Evolutionary conservation across 2,797 vertebrate genomes (phyloP).

Genomic region (Avahi laniger): DNA sequence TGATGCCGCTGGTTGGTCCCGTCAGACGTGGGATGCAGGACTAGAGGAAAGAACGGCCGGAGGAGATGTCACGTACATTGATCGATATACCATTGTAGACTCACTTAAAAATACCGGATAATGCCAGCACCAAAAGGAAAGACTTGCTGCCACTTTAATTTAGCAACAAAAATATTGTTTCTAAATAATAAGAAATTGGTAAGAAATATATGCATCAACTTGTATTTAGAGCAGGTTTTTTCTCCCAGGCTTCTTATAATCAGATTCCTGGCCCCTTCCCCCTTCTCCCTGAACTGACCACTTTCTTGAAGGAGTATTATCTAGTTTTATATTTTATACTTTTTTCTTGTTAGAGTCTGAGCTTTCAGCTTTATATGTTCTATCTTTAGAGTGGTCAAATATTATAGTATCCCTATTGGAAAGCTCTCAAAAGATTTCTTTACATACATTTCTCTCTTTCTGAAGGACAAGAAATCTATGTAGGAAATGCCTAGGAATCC

Average conservation of each 20-base stretch:
- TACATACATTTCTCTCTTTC: neutral
- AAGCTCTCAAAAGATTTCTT: neutral
- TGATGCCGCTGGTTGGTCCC: neutral
- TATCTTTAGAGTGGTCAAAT: neutral
- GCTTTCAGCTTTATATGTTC: neutral
- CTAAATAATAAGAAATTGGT: neutral
- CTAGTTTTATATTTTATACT: neutral
- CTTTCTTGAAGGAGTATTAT: neutral
- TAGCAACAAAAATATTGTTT: conserved; percentile 4
- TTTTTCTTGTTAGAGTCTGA: conserved; percentile 11
- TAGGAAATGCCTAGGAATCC: neutral
- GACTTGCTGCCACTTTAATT: neutral
- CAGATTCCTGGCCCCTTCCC: neutral
- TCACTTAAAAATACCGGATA: neutral
- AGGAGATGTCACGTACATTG: neutral
- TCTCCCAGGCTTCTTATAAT: neutral
- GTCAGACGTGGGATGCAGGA: neutral
- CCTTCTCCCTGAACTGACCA: neutral
- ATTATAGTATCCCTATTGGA: neutral
- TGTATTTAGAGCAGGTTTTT: neutral
- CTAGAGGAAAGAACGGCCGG: neutral
- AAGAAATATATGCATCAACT: neutral
- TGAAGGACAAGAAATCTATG: neutral
- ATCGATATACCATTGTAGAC: neutral
- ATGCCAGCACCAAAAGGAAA: neutral